Conservation (phyloP, 2,113 vertebrate genomes). For the Ursus arctos region DNA sequence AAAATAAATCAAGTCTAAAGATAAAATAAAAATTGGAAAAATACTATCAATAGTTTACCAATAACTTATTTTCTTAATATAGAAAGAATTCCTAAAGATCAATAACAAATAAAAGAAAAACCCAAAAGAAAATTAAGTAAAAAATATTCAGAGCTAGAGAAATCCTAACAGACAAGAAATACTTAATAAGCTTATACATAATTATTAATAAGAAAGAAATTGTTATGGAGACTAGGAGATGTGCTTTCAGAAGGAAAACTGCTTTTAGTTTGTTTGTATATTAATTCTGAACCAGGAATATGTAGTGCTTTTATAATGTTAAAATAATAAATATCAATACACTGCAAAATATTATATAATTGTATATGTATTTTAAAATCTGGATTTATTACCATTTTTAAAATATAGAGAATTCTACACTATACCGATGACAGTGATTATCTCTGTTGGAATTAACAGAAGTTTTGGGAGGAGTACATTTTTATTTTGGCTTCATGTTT, state of each 20-base stretch:
- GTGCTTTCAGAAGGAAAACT: not conserved
- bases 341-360: not conserved
- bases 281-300: not conserved
- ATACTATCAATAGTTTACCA: not conserved
- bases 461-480: not conserved
- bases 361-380: not conserved
- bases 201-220: not conserved
- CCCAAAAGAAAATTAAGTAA: not conserved
- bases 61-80: not conserved
- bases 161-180: not conserved
- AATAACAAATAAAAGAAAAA: not conserved
- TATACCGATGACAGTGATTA: not conserved
- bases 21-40: not conserved
- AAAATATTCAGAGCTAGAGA: not conserved
- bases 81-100: not conserved
- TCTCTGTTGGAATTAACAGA: not conserved
- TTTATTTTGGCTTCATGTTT: not conserved
- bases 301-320: not conserved
- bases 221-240: not conserved
- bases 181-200: not conserved
- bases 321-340: not conserved
- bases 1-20: not conserved
- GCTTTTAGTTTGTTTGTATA: not conserved
- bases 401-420: not conserved
- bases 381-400: not conserved